A percentile compares a stretch with the other conserved stretches of the same genome.
Conservation (phyloP, 2,888 invertebrate genomes). For the Macroteleia sp. region DNA sequence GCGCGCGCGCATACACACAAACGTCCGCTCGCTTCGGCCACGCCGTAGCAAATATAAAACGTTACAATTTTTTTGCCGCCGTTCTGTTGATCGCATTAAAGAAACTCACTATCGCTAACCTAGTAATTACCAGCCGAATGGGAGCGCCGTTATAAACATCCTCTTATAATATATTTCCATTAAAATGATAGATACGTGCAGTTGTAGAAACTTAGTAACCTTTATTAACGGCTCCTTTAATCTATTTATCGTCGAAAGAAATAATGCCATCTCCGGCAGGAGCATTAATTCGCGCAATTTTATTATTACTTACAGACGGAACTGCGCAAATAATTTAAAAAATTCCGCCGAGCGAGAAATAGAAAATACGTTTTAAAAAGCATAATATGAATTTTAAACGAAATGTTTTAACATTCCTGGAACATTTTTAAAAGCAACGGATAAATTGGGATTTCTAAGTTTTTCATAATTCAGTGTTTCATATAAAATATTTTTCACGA, state of each 20-base stretch:
- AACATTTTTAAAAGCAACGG: too few species aligned
- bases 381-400: too few species aligned
- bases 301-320: slow-evolving; percentile 60
- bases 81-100: slow-evolving; percentile 47
- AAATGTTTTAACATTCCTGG: too few species aligned
- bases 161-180: slow-evolving; percentile 65
- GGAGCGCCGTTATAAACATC: slow-evolving; percentile 63
- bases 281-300: slow-evolving; percentile 59
- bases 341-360: slow-evolving; percentile 51
- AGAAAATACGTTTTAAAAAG: slow-evolving; percentile 48
- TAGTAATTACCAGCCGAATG: slow-evolving; percentile 73
- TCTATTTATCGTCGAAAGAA: slow-evolving; percentile 63
- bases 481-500: too few species aligned
- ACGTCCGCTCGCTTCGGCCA: not conserved
- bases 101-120: slow-evolving; percentile 73
- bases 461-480: too few species aligned
- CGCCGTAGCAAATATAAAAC: slow-evolving; percentile 17
- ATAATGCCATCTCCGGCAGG: slow-evolving; percentile 58
- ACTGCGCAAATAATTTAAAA: slow-evolving; percentile 56
- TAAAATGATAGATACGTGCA: slow-evolving; percentile 62
- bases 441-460: too few species aligned
- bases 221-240: slow-evolving; percentile 64
- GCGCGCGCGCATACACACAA: slow-evolving; percentile 38
- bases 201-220: slow-evolving; percentile 63
- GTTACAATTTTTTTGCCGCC: slow-evolving; percentile 24